Evolutionary conservation across 2,113 vertebrate species (phyloP).

Genomic region (Desmodus rotundus): DNA sequence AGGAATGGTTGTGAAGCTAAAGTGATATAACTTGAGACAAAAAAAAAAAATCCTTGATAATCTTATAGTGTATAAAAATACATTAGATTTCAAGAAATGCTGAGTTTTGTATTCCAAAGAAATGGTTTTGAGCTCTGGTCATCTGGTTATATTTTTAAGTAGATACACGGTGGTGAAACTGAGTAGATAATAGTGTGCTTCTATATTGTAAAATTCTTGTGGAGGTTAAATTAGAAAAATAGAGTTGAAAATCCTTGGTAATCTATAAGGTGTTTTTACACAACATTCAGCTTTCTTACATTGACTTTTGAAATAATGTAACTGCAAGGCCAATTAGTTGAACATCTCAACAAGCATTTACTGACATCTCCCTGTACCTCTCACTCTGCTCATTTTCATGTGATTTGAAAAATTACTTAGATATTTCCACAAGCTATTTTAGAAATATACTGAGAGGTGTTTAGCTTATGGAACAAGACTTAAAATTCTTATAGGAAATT

Average conservation of each 20-base stretch:
- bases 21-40: background rate
- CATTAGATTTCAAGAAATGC: background rate
- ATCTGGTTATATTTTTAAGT: background rate
- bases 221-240: background rate
- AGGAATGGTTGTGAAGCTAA: background rate
- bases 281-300: background rate
- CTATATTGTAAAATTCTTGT: background rate
- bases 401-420: background rate
- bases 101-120: background rate
- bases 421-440: background rate
- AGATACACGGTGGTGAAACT: background rate
- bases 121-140: background rate
- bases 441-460: background rate
- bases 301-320: background rate
- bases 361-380: background rate
- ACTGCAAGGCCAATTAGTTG: background rate
- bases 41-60: background rate
- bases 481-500: background rate
- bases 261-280: background rate
- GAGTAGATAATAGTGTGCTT: background rate
- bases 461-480: background rate
- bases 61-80: background rate
- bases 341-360: background rate
- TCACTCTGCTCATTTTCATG: background rate
- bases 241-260: background rate